Evolutionary conservation across 2,113 vertebrate species (phyloP).

Genomic region (Passer domesticus): DNA sequence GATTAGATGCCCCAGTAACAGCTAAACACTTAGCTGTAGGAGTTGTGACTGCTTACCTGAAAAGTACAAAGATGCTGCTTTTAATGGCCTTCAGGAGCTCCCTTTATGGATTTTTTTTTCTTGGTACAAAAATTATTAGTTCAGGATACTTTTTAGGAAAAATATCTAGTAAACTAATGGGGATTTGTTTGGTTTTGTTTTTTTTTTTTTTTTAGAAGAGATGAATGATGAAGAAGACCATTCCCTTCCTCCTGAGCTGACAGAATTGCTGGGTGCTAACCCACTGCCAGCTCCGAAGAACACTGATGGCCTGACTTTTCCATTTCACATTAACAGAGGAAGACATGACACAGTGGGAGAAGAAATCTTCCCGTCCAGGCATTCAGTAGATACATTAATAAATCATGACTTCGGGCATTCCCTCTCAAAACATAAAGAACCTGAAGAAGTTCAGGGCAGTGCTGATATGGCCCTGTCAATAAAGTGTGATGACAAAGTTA

Average conservation of each 20-base stretch:
- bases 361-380: constrained; percentile 44
- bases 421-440: constrained; percentile 67
- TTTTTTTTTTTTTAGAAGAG: constrained; percentile 67
- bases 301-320: constrained; percentile 66
- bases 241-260: constrained; percentile 82
- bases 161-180: not conserved
- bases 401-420: constrained; percentile 52
- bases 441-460: constrained; percentile 79
- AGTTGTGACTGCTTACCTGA: not conserved
- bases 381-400: constrained; percentile 53
- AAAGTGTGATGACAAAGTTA: constrained; percentile 83
- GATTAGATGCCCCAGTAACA: not conserved
- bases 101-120: not conserved
- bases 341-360: constrained; percentile 40
- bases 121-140: not conserved
- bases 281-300: constrained; percentile 50
- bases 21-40: not conserved
- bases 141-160: not conserved
- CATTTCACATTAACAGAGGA: constrained; percentile 78
- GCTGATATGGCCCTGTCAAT: constrained; percentile 79
- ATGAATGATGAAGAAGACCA: constrained; percentile 79
- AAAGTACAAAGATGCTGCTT: not conserved
- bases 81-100: not conserved
- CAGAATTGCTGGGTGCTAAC: constrained; percentile 72
- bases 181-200: not conserved